Base-by-base conservation (phyloP, 1,140 invertebrate genomes). In the Anastrepha obliqua region DNA sequence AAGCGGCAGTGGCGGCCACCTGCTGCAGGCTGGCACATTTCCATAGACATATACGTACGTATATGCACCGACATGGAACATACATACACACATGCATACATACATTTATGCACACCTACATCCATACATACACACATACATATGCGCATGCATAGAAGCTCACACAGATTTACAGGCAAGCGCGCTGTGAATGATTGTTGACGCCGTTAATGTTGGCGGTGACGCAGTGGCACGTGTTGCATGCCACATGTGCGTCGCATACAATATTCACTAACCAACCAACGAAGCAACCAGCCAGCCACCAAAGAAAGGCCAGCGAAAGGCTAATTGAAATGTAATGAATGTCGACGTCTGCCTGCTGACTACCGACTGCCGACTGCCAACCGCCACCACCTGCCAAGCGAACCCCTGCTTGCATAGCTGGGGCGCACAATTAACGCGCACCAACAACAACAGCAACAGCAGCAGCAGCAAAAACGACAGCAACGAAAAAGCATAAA, bases 301-400 rank as follows among this genome's bases (percentile, higher is more conserved):
- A 81, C 6, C 47, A 81, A 81, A 81, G 74, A 81, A 81, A 81
- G 74, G 74, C 47, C 74, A 81, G 9, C 74, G 47, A 81, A 81
- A 55, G 47, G 74, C 74, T 81, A 81, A 81, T 81, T 81, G 74
- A 81, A 81, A 81, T 81, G 74, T 81, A 81, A 81, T 81, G 74
- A 51, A 81, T 81, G 74, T 51, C 74, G 74, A 81, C 44, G 74
- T 81, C 74, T 81, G 70, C 74, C n/a, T 81, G 47, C 74, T 42
- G 44, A 4, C 8, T 13, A 1, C n/a, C 60, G 60, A 13, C 60
- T 2, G 15, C 70, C 29, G 29, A 29, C 29, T 29, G 15, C 17
- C 70, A 51, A n/a, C 44, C 70, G 17, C 44, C 42, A 11, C 70
- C 70, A 47, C 39, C 65, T 70, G 39, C 65, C 3, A 70, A 70